Conservation (phyloP, 2,888 invertebrate species). For the Apoda limacodes region DNA sequence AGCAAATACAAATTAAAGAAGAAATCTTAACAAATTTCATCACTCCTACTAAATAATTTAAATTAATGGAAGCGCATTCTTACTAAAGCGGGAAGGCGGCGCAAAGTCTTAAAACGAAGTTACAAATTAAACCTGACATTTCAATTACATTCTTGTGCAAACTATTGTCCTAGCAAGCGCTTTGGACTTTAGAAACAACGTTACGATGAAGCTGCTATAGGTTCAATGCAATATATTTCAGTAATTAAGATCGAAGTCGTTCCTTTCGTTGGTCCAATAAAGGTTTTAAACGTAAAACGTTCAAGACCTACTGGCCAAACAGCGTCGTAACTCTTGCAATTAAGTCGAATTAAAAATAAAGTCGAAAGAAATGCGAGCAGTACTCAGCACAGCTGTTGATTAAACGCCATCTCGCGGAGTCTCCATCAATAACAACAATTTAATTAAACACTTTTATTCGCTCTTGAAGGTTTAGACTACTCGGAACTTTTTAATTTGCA, state of each 20-base stretch:
- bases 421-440: conserved; percentile 67
- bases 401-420: conserved; percentile 64
- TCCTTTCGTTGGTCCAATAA: conserved; percentile 28
- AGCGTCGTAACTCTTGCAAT: conserved; percentile 58
- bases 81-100: conserved; percentile 18
- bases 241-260: no score
- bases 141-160: conserved; percentile 64
- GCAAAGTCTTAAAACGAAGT: conserved; percentile 36
- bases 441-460: conserved; percentile 67
- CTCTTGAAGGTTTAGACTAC: conserved; percentile 48
- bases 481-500: conserved; percentile 49
- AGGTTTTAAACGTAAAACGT: conserved; percentile 44
- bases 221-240: no score
- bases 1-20: conserved; percentile 28
- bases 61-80: conserved; percentile 40
- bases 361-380: conserved; percentile 37
- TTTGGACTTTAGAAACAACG: no score
- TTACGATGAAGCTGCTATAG: no score
- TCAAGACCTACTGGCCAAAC: conserved; percentile 33
- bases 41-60: conserved; percentile 35
- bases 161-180: conserved; percentile 47
- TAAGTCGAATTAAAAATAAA: conserved; percentile 65
- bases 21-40: conserved; percentile 37
- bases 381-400: conserved; percentile 58
- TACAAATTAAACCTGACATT: conserved; percentile 58